phyloP scores from a whole-genome alignment of 2,888 invertebrate species.

The Thymelicus lineola region DNA sequence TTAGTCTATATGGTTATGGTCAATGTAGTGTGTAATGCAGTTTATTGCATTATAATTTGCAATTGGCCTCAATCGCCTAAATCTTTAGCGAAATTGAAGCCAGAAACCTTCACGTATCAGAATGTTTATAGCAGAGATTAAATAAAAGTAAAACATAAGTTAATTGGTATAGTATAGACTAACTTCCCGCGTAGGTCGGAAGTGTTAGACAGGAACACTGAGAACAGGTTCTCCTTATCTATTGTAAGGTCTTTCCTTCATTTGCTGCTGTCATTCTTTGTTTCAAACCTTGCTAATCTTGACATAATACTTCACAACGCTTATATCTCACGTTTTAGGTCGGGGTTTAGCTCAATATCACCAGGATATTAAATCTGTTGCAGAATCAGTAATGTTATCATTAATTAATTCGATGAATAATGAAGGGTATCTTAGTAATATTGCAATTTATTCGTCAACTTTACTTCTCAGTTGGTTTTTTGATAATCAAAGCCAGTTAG shows the following conservation, averaged over 20 bases:
- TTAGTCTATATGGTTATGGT: not conserved
- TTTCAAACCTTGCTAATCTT: not conserved
- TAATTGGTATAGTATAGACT: not conserved
- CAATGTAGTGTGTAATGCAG: not conserved
- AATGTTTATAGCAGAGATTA: not conserved
- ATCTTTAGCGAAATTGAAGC: conserved; percentile 15
- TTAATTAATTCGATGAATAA: too few species aligned
- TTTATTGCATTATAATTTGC: conserved; percentile 2
- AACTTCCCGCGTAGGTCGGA: conserved; percentile 1
- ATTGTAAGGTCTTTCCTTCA: conserved; percentile 8
- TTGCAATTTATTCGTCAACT: too few species aligned
- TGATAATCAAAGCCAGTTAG: not conserved
- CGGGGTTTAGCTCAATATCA: too few species aligned
- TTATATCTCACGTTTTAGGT: too few species aligned
- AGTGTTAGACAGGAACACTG: not conserved
- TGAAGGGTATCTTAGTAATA: too few species aligned
- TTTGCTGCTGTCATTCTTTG: not conserved
- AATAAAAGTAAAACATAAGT: not conserved
- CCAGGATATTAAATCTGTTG: too few species aligned
- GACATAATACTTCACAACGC: not conserved
- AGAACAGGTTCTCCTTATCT: conserved; percentile 1
- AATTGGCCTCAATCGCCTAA: conserved; percentile 10
- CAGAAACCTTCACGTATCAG: conserved; percentile 3
- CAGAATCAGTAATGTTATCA: too few species aligned
- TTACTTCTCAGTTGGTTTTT: not conserved